phyloP scores from a whole-genome alignment of 2,797 vertebrate genomes.

The Silurus aristotelis region DNA sequence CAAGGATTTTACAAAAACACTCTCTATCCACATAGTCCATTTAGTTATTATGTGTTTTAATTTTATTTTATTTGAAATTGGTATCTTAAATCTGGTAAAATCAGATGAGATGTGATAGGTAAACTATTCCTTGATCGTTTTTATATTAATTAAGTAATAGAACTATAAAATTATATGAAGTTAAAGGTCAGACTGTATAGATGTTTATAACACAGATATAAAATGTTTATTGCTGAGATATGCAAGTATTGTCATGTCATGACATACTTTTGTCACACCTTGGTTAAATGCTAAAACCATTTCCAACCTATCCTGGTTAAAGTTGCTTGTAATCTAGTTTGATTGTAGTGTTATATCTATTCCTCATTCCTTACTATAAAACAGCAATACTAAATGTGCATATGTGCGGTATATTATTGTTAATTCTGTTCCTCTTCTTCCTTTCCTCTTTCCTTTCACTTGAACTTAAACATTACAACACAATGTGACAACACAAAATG shows the following conservation, averaged over 20 bases:
- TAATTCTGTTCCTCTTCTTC: not conserved
- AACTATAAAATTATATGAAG: not conserved
- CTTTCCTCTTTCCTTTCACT: not conserved
- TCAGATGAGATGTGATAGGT: not conserved
- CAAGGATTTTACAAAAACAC: not conserved
- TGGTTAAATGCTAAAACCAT: constrained; percentile 5
- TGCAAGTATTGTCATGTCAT: not conserved
- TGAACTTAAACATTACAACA: not conserved
- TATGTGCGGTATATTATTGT: not conserved
- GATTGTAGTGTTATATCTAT: not conserved
- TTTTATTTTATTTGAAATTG: not conserved
- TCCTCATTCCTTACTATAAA: not conserved
- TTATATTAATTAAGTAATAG: not conserved
- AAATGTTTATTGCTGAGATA: not conserved
- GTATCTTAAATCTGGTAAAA: not conserved
- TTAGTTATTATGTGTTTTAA: not conserved
- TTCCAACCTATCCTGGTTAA: constrained; percentile 1
- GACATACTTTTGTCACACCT: not conserved
- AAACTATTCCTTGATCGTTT: not conserved
- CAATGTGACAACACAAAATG: not conserved
- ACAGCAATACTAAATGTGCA: not conserved
- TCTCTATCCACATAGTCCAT: not conserved
- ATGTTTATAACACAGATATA: not conserved
- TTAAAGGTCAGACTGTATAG: not conserved
- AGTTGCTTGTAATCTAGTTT: not conserved